Conservation (phyloP, 2,113 vertebrate species). For the Paramormyrops kingsleyae region DNA sequence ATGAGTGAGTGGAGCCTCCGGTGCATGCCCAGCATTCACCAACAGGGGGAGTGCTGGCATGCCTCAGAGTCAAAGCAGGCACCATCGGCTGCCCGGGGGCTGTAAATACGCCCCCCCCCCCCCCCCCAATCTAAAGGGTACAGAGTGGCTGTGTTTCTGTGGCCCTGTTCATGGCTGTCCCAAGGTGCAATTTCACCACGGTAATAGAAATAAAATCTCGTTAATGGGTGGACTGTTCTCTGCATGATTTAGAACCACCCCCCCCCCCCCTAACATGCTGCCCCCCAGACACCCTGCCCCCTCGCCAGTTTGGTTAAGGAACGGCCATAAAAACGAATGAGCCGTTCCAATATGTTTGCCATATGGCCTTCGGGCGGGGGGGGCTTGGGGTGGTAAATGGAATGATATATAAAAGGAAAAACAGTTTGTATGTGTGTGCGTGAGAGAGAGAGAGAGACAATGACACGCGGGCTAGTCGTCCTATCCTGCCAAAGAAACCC, state of each 20-base stretch:
- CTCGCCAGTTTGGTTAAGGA: constrained; percentile 50
- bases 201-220: constrained; percentile 58
- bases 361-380: constrained; percentile 53
- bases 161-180: constrained; percentile 43
- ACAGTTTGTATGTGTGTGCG: constrained; percentile 26
- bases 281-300: constrained; percentile 21
- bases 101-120: neutral
- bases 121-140: constrained; percentile 9
- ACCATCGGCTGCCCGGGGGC: neutral
- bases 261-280: constrained; percentile 21
- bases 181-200: constrained; percentile 39
- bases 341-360: constrained; percentile 65
- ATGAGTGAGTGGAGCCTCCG: neutral
- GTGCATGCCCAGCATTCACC: neutral
- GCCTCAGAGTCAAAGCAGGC: neutral
- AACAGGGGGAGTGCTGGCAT: neutral
- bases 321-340: constrained; percentile 62
- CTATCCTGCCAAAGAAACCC: neutral
- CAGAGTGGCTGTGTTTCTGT: constrained; percentile 45
- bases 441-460: neutral
- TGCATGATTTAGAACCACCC: constrained; percentile 53
- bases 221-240: constrained; percentile 56
- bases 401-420: constrained; percentile 36
- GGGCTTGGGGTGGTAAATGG: constrained; percentile 29
- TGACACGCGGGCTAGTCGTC: neutral